Base-by-base conservation (phyloP, 1,140 invertebrate genomes). In the Ooceraea biroi region DNA sequence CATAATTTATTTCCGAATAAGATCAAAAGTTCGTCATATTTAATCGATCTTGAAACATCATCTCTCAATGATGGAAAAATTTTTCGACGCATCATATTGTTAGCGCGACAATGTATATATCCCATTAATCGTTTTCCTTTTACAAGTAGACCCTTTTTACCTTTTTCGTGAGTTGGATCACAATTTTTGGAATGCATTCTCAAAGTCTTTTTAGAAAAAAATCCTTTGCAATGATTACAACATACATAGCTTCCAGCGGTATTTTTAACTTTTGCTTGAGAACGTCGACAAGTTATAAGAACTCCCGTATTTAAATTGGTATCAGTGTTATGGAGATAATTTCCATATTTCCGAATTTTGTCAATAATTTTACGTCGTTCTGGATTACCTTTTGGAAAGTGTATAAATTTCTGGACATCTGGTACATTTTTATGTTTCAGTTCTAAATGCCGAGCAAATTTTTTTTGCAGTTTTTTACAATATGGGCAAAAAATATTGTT, bases 1-100 rank as follows among this genome's bases (percentile, higher is more conserved):
- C 44, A 68, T 68, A 68, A 68, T 68, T 68, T 68, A 68, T 68
- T 68, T 4, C 65, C 65, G 11, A 68, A 68, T 68, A 68, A 68
- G 48, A 68, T 68, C 22, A 68, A 3, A 68, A 68, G 65, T 68
- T 68, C 22, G 27, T 68, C 44, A 12, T 68, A 68, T 68, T 68
- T 68, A 48, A 68, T 68, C 5, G 65, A 48, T 27, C 22, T 48
- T 68, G 65, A 68, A 68, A 68, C 55, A 1, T 58, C 55, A 25
- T 58, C 22, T 58, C 22, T 12, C 25, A 58, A 58, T 25, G 25
- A 7, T 22, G 55, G 55, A 3, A 58, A 58, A 25, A 58, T 22
- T 25, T 11, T 19, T 58, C 11, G 7, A 25, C 55, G 22, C 25
- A 22, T 2, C 22, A 5, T 22, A 55, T 55, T 55, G 8, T 19